These are phyloP conservation scores for Allolobophora icterica DNA, from an alignment of 2,888 invertebrate genomes.

Conservation along the genomic window DNA sequence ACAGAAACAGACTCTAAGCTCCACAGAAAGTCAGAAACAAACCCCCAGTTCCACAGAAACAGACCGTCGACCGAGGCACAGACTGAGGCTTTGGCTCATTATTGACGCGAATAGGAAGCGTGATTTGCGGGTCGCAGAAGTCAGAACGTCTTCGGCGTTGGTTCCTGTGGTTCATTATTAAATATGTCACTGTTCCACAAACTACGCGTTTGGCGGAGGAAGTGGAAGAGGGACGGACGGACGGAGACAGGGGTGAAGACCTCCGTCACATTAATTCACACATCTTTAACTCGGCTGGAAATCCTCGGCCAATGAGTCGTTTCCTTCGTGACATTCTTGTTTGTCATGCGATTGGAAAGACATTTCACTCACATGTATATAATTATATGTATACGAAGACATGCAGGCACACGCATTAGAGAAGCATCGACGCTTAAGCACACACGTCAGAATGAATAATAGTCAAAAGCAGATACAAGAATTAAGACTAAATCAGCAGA, in stretches of 20 bases:
- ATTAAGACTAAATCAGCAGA: too few species aligned
- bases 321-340: background rate
- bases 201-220: background rate
- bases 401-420: too few species aligned
- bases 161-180: background rate
- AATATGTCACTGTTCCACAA: background rate
- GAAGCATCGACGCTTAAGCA: too few species aligned
- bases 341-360: background rate
- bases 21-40: too few species aligned
- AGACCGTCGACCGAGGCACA: too few species aligned
- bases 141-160: background rate
- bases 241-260: background rate
- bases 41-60: too few species aligned
- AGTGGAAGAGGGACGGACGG: background rate
- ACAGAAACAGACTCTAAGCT: too few species aligned
- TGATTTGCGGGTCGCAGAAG: background rate
- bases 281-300: background rate
- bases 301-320: background rate
- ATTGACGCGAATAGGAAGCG: background rate
- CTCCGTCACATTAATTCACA: background rate
- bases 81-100: background rate
- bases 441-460: too few species aligned
- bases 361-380: background rate
- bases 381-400: too few species aligned
- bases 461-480: too few species aligned